These are phyloP conservation scores for Myotis brandtii DNA, from an alignment of 2,113 vertebrate species.

Conservation along the genomic window DNA sequence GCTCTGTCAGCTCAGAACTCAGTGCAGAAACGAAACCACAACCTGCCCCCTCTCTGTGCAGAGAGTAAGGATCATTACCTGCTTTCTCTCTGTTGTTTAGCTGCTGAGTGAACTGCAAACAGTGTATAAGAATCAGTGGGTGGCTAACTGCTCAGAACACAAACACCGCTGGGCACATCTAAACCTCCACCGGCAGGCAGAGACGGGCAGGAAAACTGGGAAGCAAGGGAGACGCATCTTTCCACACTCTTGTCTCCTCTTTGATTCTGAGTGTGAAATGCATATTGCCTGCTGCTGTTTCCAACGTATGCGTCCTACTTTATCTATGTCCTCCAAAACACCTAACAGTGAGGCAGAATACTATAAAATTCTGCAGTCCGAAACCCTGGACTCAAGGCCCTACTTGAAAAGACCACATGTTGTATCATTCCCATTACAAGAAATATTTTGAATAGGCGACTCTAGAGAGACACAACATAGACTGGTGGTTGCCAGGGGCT, in stretches of 20 bases:
- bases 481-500: background rate
- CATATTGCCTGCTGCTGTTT: background rate
- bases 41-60: background rate
- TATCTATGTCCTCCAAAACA: background rate
- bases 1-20: background rate
- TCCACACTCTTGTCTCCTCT: background rate
- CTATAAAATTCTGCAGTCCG: background rate
- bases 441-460: background rate
- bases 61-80: background rate
- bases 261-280: background rate
- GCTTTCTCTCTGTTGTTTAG: background rate
- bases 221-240: background rate
- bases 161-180: background rate
- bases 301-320: background rate
- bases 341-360: background rate
- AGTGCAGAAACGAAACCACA: background rate
- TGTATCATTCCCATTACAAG: background rate
- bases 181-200: fast-evolving
- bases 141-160: background rate
- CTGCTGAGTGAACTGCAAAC: background rate
- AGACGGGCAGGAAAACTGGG: background rate
- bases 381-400: background rate
- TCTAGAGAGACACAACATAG: background rate
- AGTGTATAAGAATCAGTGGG: background rate
- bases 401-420: background rate